A percentile compares a stretch with the other conserved stretches of the same genome.
These are phyloP conservation scores for Zaprionus africanus DNA, from an alignment of 1,140 invertebrate genomes.

Conservation along the genomic window DNA sequence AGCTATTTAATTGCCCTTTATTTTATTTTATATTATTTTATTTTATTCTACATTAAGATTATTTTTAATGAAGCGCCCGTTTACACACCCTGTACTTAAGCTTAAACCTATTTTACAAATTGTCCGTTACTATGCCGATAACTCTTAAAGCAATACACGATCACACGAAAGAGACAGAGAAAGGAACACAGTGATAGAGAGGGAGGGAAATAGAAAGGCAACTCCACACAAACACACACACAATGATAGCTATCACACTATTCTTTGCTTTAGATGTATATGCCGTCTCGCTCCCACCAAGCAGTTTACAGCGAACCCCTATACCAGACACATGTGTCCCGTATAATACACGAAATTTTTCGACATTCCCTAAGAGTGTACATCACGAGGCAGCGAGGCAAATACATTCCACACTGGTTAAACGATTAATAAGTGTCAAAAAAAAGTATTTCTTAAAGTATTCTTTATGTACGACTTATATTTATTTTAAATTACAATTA, in stretches of 20 bases:
- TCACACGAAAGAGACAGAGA: not conserved
- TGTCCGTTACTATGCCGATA: conserved; percentile 39
- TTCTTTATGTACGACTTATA: conserved; percentile 46
- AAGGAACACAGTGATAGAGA: not conserved
- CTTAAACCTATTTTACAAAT: conserved; percentile 39
- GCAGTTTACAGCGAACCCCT: conserved; percentile 18
- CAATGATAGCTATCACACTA: not conserved
- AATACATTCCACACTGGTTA: conserved; percentile 49
- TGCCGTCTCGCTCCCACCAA: conserved; percentile 23
- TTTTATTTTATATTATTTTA: conserved; percentile 20
- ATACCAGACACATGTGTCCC: conserved; percentile 1
- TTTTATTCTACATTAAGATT: conserved; percentile 8
- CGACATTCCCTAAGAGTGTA: conserved; percentile 22
- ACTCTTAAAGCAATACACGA: conserved; percentile 30
- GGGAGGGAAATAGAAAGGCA: not conserved
- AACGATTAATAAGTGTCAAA: conserved; percentile 48
- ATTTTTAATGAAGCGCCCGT: conserved; percentile 9
- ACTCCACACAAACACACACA: conserved; percentile 6
- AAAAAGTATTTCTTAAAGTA: conserved; percentile 57
- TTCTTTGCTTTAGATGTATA: not conserved
- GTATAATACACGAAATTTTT: conserved; percentile 9
- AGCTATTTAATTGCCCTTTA: conserved; percentile 34
- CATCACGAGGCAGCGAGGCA: conserved; percentile 39
- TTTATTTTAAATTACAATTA: conserved; percentile 20
- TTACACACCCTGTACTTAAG: conserved; percentile 41